phyloP scores from a whole-genome alignment of 2,797 vertebrate species.

The Synaphobranchus kaupii region DNA sequence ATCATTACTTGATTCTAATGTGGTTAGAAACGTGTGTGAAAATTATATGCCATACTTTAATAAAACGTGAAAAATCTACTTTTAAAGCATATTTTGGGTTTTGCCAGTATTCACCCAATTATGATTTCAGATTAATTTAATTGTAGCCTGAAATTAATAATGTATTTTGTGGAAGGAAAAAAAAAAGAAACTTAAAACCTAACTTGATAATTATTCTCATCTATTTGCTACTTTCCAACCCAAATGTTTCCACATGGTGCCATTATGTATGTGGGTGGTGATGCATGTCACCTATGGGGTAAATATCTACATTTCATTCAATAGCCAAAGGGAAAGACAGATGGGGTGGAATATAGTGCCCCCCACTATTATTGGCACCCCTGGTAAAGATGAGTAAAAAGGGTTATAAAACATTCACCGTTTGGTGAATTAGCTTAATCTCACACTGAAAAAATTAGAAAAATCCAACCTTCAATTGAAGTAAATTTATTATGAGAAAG shows the following conservation, averaged over 20 bases:
- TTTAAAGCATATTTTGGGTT: background rate
- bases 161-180: background rate
- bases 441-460: no score
- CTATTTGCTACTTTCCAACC: background rate
- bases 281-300: background rate
- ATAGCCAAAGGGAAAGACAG: no score
- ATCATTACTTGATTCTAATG: no score
- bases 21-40: background rate
- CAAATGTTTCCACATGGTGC: background rate
- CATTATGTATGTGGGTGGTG: background rate
- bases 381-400: no score
- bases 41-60: background rate
- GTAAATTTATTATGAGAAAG: no score
- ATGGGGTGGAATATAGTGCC: no score
- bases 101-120: background rate
- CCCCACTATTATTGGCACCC: no score
- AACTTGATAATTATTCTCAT: background rate
- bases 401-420: no score
- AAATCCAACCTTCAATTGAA: no score
- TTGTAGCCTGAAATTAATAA: background rate
- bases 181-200: background rate
- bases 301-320: background rate
- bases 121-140: background rate
- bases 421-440: no score
- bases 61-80: background rate